These are phyloP conservation scores for Dendrolimus houi DNA, from an alignment of 2,888 invertebrate genomes.

Conservation along the genomic window DNA sequence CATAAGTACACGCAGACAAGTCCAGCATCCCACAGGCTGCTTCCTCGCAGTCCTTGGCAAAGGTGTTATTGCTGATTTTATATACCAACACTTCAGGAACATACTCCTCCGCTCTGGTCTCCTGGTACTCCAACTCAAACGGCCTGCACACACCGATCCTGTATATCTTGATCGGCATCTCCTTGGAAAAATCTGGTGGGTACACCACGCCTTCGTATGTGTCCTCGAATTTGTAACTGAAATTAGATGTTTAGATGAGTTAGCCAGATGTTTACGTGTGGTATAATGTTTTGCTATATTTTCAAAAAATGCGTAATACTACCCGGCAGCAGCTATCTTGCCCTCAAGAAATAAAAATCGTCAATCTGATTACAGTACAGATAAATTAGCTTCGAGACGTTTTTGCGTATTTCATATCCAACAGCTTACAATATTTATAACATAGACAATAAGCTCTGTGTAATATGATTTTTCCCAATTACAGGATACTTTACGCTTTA, in stretches of 20 bases:
- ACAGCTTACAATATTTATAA: no score
- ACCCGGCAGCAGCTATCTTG: no score
- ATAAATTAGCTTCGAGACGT: no score
- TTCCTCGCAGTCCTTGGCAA: slow-evolving; percentile 77
- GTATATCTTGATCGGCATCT: slow-evolving; percentile 77
- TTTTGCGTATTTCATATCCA: no score
- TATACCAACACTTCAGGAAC: slow-evolving; percentile 80
- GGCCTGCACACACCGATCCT: slow-evolving; percentile 86
- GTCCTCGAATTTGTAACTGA: slow-evolving; percentile 68
- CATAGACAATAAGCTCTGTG: no score
- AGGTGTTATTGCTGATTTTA: slow-evolving; percentile 76
- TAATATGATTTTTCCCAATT: no score
- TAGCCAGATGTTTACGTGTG: no score
- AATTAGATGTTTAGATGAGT: slow-evolving; percentile 2
- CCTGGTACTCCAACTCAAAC: slow-evolving; percentile 52
- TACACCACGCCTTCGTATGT: slow-evolving; percentile 84
- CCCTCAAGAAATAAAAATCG: no score
- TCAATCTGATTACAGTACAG: no score
- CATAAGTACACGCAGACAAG: slow-evolving; percentile 82
- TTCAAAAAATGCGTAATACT: no score
- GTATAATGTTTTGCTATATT: no score
- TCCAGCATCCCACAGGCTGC: slow-evolving; percentile 76
- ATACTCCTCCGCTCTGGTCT: slow-evolving; percentile 27
- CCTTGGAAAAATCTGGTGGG: slow-evolving; percentile 75
- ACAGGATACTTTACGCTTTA: no score